Base-by-base conservation (phyloP, 1,140 invertebrate species). In the Himalopsyche phryganea region DNA sequence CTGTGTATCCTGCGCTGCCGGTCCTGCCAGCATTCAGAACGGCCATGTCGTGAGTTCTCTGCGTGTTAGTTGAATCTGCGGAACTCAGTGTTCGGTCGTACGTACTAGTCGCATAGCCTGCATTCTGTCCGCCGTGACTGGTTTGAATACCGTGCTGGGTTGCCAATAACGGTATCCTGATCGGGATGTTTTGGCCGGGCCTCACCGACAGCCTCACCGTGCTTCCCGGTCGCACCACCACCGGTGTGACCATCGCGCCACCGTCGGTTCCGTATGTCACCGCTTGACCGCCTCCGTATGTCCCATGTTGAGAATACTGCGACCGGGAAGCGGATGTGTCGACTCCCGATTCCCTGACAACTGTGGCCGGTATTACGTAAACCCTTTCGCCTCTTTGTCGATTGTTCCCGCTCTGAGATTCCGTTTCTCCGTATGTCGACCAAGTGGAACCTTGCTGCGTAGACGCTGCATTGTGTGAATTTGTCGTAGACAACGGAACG, bases 81-180 rank as follows among this genome's bases (percentile, higher is more conserved):
- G 18, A 45, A 54, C 9, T 36, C 28, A 6, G 46, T 32, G 46
- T 45, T 46, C 15, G 23, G 50, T 15, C n/a, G 49, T 0, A 18
- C 15, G 17, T 42, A 28, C 32, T 28, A 2, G n/a, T 9, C 13
- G 46, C 0, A 15, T 48, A 48, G 15, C 23, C 14, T 17, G 32
- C 6, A 40, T 40, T 45, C 42, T 52, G 32, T 15, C 51, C 6
- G 6, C 14, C n/a, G 35, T 20, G 14, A 42, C 32, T 15, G 46
- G 20, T 6, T 35, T n/a, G 6, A 45, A 19, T 11, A n/a, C 18
- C 15, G 15, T 9, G n/a, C 50, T 13, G 66, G 65, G 33, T 67
- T 15, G 67, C 66, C 58, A 71, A 64, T 40, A 69, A 66, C 23
- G 65, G 46, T 38, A 77, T 50, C 5, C 74, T 73, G 52, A 76